A percentile compares a stretch with the other conserved stretches of the same genome.
Evolutionary conservation across 2,888 invertebrate genomes (phyloP).

Genomic region (Actias luna): DNA sequence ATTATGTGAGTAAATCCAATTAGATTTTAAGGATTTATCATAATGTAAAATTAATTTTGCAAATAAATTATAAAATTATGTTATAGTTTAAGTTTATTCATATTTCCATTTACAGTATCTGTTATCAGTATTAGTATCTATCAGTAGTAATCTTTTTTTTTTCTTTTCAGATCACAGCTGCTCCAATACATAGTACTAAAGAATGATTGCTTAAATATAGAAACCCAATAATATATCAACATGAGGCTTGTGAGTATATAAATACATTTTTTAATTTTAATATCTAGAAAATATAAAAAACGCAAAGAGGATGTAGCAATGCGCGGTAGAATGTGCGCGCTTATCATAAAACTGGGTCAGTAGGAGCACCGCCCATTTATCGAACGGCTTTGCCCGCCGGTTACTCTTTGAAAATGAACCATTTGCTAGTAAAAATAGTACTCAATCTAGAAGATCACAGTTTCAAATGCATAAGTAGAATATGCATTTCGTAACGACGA

Average conservation of each 20-base stretch:
- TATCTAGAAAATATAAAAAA: constrained; percentile 58
- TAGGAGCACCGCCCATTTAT: constrained; percentile 80
- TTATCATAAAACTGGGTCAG: constrained; percentile 78
- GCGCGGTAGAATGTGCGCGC: constrained; percentile 79
- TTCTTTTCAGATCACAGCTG: constrained; percentile 62
- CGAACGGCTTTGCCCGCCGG: constrained; percentile 58
- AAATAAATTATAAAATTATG: background rate
- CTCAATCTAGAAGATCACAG: constrained; percentile 42
- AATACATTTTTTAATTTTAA: constrained; percentile 36
- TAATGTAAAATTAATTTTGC: background rate
- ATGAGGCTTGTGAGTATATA: constrained; percentile 72
- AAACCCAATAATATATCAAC: constrained; percentile 44
- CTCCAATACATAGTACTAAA: constrained; percentile 38
- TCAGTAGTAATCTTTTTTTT: constrained; percentile 23
- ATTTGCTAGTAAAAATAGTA: constrained; percentile 51
- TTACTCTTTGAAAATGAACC: constrained; percentile 60
- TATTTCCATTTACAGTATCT: background rate
- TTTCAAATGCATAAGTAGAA: constrained; percentile 51
- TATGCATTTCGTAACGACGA: constrained; percentile 56
- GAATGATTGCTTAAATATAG: constrained; percentile 43
- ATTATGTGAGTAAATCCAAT: background rate
- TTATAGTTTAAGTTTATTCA: background rate
- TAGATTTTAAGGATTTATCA: no score
- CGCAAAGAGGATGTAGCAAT: constrained; percentile 67
- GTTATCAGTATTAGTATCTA: no score